phyloP scores from a whole-genome alignment of 2,797 vertebrate genomes.

The Pristis pectinata region DNA sequence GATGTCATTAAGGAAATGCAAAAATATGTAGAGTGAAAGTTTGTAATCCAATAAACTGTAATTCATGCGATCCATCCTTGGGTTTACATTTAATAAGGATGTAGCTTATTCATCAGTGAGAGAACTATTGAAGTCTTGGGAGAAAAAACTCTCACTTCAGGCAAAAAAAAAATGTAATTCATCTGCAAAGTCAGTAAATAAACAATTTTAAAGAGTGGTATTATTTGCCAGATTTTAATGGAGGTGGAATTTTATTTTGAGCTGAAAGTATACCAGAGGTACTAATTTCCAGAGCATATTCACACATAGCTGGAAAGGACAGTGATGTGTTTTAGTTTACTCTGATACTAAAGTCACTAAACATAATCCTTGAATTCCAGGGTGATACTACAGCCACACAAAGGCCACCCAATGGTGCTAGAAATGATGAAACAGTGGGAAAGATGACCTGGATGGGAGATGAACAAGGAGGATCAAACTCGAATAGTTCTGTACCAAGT shows the following conservation, averaged over 20 bases:
- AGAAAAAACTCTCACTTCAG: background rate
- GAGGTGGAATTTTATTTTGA: background rate
- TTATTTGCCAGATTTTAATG: background rate
- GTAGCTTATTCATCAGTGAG: conserved; percentile 1
- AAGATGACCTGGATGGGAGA: conserved; percentile 51
- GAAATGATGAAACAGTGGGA: conserved; percentile 73
- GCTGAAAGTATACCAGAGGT: background rate
- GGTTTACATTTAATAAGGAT: background rate
- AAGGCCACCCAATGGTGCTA: conserved; percentile 66
- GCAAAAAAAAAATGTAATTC: background rate
- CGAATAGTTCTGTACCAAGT: background rate
- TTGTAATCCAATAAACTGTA: background rate
- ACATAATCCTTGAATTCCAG: conserved; percentile 49
- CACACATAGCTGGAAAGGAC: background rate
- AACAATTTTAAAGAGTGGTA: background rate
- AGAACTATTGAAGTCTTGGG: background rate
- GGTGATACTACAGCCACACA: conserved; percentile 59
- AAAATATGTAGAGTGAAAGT: background rate
- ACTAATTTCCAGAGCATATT: background rate
- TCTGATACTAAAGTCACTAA: background rate
- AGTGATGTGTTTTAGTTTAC: background rate
- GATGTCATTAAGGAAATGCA: background rate
- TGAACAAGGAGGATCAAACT: conserved; percentile 36
- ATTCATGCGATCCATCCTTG: background rate
- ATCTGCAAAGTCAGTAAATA: too few relatives aligned